A percentile compares a stretch with the other conserved stretches of the same genome.
Conservation (phyloP, 1,140 invertebrate genomes). For the Cherax destructor region DNA sequence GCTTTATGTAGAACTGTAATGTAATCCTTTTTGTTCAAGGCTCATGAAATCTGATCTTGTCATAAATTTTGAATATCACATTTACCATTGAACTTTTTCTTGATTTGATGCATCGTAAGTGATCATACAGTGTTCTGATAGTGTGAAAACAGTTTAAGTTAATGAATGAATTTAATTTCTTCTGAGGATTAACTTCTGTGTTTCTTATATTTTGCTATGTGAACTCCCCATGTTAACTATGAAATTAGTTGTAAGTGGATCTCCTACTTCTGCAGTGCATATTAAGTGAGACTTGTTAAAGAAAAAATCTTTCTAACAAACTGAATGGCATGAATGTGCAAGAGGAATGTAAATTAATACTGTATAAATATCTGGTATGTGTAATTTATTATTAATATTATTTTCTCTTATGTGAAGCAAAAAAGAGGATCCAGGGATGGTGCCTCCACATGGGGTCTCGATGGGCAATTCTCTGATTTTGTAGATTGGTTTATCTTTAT, state of each 20-base stretch:
- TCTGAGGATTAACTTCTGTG: slow-evolving; percentile 18
- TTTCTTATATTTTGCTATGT: slow-evolving; percentile 55
- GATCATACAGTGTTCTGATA: slow-evolving; percentile 9
- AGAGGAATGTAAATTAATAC: slow-evolving; percentile 53
- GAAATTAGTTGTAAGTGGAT: slow-evolving; percentile 33
- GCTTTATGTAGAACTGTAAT: slow-evolving; percentile 4
- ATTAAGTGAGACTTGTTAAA: slow-evolving; percentile 55
- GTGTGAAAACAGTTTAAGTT: background rate
- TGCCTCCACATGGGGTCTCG: slow-evolving; percentile 39
- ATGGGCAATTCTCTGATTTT: slow-evolving; percentile 3
- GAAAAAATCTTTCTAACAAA: slow-evolving; percentile 51
- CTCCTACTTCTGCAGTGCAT: slow-evolving; percentile 50
- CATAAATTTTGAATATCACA: slow-evolving; percentile 34
- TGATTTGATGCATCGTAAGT: slow-evolving; percentile 19
- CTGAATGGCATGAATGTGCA: slow-evolving; percentile 49
- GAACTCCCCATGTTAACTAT: slow-evolving; percentile 49
- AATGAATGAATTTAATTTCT: slow-evolving; percentile 16
- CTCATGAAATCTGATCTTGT: slow-evolving; percentile 52
- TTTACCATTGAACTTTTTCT: slow-evolving; percentile 30
- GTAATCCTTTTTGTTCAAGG: slow-evolving; percentile 11
- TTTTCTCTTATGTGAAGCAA: slow-evolving; percentile 54
- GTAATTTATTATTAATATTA: slow-evolving; percentile 64
- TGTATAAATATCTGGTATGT: slow-evolving; percentile 63
- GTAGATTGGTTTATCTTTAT: background rate
- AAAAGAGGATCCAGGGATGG: slow-evolving; percentile 51